These are phyloP conservation scores for Adrianichthys oophorus DNA, from an alignment of 2,797 vertebrate species.

Conservation along the genomic window DNA sequence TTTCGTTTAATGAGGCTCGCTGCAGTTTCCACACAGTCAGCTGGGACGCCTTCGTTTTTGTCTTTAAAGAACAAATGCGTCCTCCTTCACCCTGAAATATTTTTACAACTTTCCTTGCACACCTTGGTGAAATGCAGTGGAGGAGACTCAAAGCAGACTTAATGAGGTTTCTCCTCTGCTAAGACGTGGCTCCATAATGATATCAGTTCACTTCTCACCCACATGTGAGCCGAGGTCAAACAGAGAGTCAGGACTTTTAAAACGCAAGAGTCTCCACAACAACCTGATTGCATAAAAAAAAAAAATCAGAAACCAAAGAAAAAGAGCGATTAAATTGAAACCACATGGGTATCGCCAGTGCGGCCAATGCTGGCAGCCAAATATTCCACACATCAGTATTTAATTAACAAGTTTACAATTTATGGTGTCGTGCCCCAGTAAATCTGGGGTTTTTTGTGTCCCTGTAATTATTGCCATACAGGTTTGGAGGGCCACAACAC, in stretches of 20 bases:
- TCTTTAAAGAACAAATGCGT: constrained; percentile 27
- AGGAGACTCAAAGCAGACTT: constrained; percentile 42
- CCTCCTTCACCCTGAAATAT: constrained; percentile 18
- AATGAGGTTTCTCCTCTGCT: constrained; percentile 43
- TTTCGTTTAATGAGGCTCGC: constrained; percentile 47
- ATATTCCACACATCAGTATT: constrained; percentile 66
- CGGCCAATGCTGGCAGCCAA: constrained; percentile 51
- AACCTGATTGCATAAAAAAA: constrained; percentile 36
- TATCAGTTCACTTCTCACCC: constrained; percentile 52
- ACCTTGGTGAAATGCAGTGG: constrained; percentile 22
- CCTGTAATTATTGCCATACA: constrained; percentile 62
- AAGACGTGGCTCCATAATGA: constrained; percentile 39
- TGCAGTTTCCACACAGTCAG: constrained; percentile 29
- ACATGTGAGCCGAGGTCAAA: constrained; percentile 42
- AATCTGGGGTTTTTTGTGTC: constrained; percentile 69
- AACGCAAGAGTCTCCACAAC: constrained; percentile 36
- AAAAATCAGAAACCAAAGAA: constrained; percentile 3
- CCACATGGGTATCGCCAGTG: constrained; percentile 64
- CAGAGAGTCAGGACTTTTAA: constrained; percentile 19
- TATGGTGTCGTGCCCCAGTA: constrained; percentile 64
- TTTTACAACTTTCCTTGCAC: constrained; percentile 22
- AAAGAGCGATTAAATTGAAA: constrained; percentile 50
- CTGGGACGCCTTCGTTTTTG: constrained; percentile 20
- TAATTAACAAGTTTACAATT: constrained; percentile 72
- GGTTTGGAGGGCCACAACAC: constrained; percentile 53